Percentiles rank a stretch among this genome's conserved stretches.
phyloP scores from a whole-genome alignment of 35 echinoderm and acorn worm species.

The Eucidaris tribuloides region DNA sequence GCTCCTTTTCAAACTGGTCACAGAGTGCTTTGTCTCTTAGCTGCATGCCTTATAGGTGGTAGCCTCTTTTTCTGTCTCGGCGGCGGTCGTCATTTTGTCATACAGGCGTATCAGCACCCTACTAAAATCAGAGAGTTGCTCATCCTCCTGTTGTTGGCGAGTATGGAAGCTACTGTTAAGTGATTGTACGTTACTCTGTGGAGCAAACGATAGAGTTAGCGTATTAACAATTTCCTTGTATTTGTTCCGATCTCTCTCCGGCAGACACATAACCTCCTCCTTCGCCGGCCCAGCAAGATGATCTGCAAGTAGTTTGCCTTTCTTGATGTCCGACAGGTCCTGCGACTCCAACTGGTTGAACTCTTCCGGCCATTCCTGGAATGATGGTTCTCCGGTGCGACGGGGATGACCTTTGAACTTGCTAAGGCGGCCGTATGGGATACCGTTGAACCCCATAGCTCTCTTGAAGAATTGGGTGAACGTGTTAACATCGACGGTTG shows the following conservation, averaged over 20 bases:
- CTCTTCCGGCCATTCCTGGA: conserved; percentile 19
- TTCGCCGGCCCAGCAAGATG: conserved; percentile 34
- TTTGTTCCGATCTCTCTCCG: neutral
- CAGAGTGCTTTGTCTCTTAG: conserved; percentile 21
- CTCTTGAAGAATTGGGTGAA: neutral
- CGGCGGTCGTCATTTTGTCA: conserved; percentile 21
- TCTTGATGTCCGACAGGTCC: neutral
- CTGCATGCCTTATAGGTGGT: neutral
- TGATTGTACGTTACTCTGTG: conserved; percentile 7
- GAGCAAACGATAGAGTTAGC: conserved; percentile 1
- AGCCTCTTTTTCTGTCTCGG: neutral
- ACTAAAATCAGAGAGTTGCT: conserved; percentile 52
- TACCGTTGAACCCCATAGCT: conserved; percentile 1
- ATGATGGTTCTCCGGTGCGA: neutral
- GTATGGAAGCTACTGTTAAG: conserved; percentile 46
- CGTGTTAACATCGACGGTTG: neutral
- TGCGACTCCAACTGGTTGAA: neutral
- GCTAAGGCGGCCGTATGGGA: neutral
- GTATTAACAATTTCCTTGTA: neutral
- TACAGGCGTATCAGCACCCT: conserved; percentile 26
- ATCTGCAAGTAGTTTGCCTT: neutral
- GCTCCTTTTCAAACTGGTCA: conserved; percentile 15
- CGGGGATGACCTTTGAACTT: neutral
- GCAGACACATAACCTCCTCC: conserved; percentile 38
- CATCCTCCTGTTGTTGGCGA: neutral